Conservation (phyloP, 2,113 vertebrate species). For the Pterophyllum scalare region DNA sequence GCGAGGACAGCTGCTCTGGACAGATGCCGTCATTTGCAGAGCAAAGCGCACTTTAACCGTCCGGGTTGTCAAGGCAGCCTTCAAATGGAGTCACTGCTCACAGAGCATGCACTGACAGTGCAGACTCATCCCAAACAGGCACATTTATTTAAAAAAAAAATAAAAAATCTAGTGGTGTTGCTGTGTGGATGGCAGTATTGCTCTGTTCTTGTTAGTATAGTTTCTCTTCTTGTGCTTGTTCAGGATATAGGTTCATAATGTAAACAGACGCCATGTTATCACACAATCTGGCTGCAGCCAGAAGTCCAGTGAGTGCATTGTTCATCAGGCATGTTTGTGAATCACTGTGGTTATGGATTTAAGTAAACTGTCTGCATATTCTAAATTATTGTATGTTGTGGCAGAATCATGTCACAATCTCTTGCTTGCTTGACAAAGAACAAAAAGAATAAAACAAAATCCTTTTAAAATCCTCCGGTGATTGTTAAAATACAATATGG, state of each 20-base stretch:
- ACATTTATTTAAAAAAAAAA: constrained; percentile 46
- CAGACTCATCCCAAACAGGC: constrained; percentile 24
- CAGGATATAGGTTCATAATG: not conserved
- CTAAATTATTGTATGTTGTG: constrained; percentile 32
- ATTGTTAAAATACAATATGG: not conserved
- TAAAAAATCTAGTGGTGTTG: constrained; percentile 17
- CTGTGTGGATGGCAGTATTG: constrained; percentile 5
- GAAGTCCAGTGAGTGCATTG: not conserved
- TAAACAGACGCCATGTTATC: not conserved
- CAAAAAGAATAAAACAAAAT: not conserved
- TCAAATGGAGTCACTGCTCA: constrained; percentile 25
- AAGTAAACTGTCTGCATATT: not conserved
- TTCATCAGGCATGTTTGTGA: constrained; percentile 23
- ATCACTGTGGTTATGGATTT: not conserved
- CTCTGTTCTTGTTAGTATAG: constrained; percentile 9
- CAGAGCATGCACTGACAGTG: not conserved
- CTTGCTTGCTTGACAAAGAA: not conserved
- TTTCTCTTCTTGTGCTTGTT: not conserved
- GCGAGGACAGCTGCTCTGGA: constrained; percentile 68
- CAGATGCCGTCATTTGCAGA: constrained; percentile 70
- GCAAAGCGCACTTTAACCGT: constrained; percentile 42
- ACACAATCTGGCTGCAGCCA: not conserved
- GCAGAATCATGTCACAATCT: not conserved
- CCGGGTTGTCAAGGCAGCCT: constrained; percentile 13
- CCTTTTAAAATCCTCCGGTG: not conserved